Evolutionary conservation across 2,888 invertebrate genomes (phyloP), one percentile per base, ranked within the genome.

Genomic region (Drosophila algonquin): DNA sequence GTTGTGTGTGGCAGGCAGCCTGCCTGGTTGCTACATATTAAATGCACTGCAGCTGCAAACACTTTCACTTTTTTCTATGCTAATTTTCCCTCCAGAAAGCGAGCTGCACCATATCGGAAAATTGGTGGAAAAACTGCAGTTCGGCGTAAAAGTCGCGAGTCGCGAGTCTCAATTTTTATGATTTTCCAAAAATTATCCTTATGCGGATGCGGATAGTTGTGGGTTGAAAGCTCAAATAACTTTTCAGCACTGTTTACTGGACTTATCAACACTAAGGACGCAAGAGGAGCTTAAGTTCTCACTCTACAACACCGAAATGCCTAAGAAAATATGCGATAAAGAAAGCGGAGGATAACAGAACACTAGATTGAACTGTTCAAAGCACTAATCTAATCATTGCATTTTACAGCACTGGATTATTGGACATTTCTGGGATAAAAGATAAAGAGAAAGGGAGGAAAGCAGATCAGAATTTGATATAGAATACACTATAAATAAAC

Each of bases 31-130:
- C 73, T 77, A 74, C 85, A 79, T 73, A 76, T 77, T 80, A 89
- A 81, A 76, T 78, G 60, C 81, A 78, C 55, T 84, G 89, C 89
- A 83, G 83, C 83, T 83, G 83, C 83, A 82, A 72, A 73, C 89
- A 83, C 81, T 81, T 81, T 81, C 81, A 81, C 81, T 81, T 81
- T 81, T 81, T 73, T 67, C 87, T 73, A 82, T 86, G 81, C 87
- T 88, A 81, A 81, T 81, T 81, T 80, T 16, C 46, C 14, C 21
- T 48, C n/a, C 30, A 45, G 18, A 44, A 80, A 80, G 63, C 54
- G n/a, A 48, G 40, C 40, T 14, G 14, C 7, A 3, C 40, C 14
- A 7, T 1, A n/a, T 21, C 40, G 2, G 7, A 40, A 40, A 40
- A 40, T 6, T 40, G 40, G 6, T 2, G 40, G 14, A 40, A 40